A percentile compares a stretch with the other conserved stretches of the same genome.
phyloP scores from a whole-genome alignment of 2,888 invertebrate species.

The Plebejus melissa region DNA sequence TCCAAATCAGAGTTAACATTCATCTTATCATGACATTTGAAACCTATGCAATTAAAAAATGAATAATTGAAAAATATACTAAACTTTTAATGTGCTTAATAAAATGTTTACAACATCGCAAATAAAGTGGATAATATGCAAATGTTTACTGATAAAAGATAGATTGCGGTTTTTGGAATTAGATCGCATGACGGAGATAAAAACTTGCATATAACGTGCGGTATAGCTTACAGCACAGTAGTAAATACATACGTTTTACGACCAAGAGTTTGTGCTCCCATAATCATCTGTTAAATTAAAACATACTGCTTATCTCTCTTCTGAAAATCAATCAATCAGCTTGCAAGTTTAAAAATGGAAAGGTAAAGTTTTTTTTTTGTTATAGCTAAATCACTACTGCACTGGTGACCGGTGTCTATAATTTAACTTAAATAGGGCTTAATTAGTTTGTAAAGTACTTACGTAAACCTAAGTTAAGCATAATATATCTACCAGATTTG shows the following conservation, averaged over 20 bases:
- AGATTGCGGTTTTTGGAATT: constrained; percentile 16
- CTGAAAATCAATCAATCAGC: not conserved
- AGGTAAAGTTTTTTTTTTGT: not conserved
- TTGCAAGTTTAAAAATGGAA: not conserved
- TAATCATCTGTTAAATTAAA: constrained; percentile 8
- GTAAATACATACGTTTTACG: constrained; percentile 19
- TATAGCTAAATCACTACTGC: not conserved
- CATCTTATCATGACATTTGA: constrained; percentile 5
- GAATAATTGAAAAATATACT: constrained; percentile 2
- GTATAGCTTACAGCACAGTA: constrained; percentile 7
- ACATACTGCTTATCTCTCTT: not conserved
- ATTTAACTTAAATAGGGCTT: not conserved
- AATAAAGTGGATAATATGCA: constrained; percentile 14
- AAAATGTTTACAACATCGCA: constrained; percentile 15
- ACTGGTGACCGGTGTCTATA: not conserved
- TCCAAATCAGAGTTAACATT: not conserved
- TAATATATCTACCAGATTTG: too few relatives aligned
- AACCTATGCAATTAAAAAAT: constrained; percentile 14
- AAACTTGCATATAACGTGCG: constrained; percentile 15
- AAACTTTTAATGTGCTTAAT: constrained; percentile 7
- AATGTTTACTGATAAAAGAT: constrained; percentile 18
- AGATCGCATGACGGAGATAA: constrained; percentile 11
- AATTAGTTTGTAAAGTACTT: too few relatives aligned
- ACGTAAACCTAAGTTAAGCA: too few relatives aligned
- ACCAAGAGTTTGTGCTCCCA: not conserved